Evolutionary conservation across 1,140 invertebrate genomes (phyloP), one percentile per base, ranked within the genome.

Genomic region (Tetragonula clypearis): DNA sequence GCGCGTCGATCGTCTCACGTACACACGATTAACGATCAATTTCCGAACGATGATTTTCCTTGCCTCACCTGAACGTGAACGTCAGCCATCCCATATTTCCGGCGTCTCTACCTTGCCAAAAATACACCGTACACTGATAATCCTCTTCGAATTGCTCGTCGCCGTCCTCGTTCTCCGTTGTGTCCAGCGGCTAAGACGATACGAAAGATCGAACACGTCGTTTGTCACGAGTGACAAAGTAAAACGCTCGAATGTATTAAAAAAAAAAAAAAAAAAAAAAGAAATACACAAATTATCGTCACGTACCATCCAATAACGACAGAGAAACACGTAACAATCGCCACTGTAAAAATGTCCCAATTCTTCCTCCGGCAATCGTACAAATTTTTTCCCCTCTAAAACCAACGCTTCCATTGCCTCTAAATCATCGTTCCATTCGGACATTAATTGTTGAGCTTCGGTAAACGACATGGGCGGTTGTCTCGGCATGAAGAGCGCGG

Each of bases 1-100:
- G 41, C 6, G 41, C 35, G 35, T 35, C 35, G 35, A 35, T 35
- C 35, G 35, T 35, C 35, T 35, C 9, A 41, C 12, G 6, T 5
- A 21, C n/a, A n/a, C n/a, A n/a, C 0, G 35, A 69, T 41, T 69
- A 41, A 69, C 14, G 23, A 41, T 14, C 23, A 0, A 12, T 69
- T n/a, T n/a, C n/a, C 9, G 19, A 35, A 26, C 12, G 4, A 35
- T 11, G 0, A 55, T 60, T 71, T 23, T 41, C 58, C 23, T 69
- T 14, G 74, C 79, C 82, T 49, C 93, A 97, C 95, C 97, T 97
- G 95, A 99, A 99, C 1, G 99, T 99, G 95, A 99, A 99, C 15
- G 98, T 99, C 0, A 99, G 96, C 99, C 99, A 99, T 35, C 99
- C 99, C 99, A 99, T 99, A 95, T 99, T 99, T 71, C 98, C 97